Conservation (phyloP, 1,140 invertebrate species). For the Atta cephalotes region DNA sequence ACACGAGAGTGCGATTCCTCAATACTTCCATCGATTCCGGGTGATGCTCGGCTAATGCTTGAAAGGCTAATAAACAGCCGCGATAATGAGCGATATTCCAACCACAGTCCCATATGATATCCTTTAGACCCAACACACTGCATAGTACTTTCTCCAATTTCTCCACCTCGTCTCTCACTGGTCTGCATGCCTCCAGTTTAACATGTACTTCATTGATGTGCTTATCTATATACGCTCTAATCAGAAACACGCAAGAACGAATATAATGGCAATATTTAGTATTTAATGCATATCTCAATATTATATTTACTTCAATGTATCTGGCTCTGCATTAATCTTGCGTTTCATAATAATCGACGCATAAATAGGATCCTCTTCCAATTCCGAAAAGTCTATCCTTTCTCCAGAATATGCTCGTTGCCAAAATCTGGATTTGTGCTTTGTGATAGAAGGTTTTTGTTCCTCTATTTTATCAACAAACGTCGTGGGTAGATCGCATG, state of each 20-base stretch:
- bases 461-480: constrained; percentile 91
- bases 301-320: constrained; percentile 84
- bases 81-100: constrained; percentile 95
- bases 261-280: constrained; percentile 7
- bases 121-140: constrained; percentile 86
- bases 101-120: constrained; percentile 92
- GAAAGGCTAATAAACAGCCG: constrained; percentile 93
- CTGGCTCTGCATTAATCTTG: constrained; percentile 86
- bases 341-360: constrained; percentile 85
- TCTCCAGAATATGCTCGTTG: constrained; percentile 73
- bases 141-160: constrained; percentile 88
- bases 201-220: constrained; percentile 89
- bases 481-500: constrained; percentile 93
- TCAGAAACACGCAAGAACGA: constrained; percentile 42
- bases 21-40: constrained; percentile 89
- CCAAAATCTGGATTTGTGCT: constrained; percentile 75
- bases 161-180: constrained; percentile 89
- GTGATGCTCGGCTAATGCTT: constrained; percentile 91
- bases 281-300: not conserved
- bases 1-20: constrained; percentile 91
- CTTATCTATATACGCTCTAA: constrained; percentile 89
- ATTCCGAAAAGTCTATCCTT: constrained; percentile 85
- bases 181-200: constrained; percentile 87
- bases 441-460: constrained; percentile 72
- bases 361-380: constrained; percentile 87